Base-by-base conservation (phyloP, 2,888 invertebrate genomes). In the Oeneis ivallda region DNA sequence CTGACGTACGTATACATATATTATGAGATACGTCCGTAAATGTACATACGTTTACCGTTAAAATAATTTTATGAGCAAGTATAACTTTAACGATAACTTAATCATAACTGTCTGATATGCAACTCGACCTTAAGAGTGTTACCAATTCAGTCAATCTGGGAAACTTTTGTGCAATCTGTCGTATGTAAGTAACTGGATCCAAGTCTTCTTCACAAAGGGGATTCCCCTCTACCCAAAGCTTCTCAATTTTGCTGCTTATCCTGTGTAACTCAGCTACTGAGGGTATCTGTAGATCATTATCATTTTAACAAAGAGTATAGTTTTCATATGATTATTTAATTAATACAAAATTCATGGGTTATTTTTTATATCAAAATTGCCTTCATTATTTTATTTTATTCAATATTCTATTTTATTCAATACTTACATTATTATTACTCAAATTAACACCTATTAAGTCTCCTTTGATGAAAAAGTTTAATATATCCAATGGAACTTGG, bases 381-480 rank as follows among this genome's bases (percentile, higher is more conserved):
- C n/a, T n/a, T n/a, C n/a, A n/a, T n/a, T n/a, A n/a, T n/a, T n/a
- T n/a, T n/a, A n/a, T n/a, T n/a, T n/a, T n/a, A n/a, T n/a, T n/a
- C n/a, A n/a, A n/a, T n/a, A n/a, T 39, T 9, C 8, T 52, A 49
- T 45, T 39, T 49, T 19, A 41, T 45, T 61, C 10, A 53, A 47
- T 54, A 74, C 89, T 85, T 77, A 89, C 91, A 75, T 86, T 79
- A 72, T 92, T 92, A 69, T 89, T 69, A 71, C 89, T 89, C 32
- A 92, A 76, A 72, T 91, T 84, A 8, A 92, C 77, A 17, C 81
- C 82, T 50, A 76, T 82, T 37, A 91, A 77, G 62, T 85, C 83
- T 39, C 90, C 88, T 77, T 86, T 90, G 13, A 87, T 86, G 66
- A 92, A 91, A 69, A 89, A 92, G 74, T 91, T 91, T 52, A 91